Base-by-base conservation (phyloP, 2,797 vertebrate species). In the Brotula barbata region DNA sequence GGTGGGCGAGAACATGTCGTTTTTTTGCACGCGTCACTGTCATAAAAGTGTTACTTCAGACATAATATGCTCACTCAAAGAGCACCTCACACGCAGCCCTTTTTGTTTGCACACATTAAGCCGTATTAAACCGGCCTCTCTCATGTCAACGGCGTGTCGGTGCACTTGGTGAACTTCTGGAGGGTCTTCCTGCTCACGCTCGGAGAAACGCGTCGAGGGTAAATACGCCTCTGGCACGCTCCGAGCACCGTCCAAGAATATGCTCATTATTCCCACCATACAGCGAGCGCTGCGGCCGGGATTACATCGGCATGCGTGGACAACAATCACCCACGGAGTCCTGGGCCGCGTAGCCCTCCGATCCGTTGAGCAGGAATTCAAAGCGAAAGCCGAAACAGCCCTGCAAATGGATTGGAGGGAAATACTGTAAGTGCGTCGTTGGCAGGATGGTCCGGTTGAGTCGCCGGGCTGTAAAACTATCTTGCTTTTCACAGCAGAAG, bases 181-280 rank as follows among this genome's bases (percentile, higher is more conserved):
- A n/a, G 68, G 69, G 47, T 72, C 52, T 80, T 43, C 65, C 72
- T 48, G 31, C 75, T 77, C 62, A 70, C 75, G 72, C 81, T 74
- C 59, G 48, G 69, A 70, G 60, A 79, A 64, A 71, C 71, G 78
- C 52, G 76, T 36, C 45, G 63, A 79, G 69, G 78, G 74, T 72
- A 80, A 50, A 80, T 82, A 70, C 67, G 87, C 89, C 81, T 66
- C 74, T 83, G 80, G 89, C 88, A 68, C 60, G 71, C 80, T 78
- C 62, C 71, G 59, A 79, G 81, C 78, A 55, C 61, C 67, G 39
- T 78, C 70, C 67, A 58, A 59, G 72, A 75, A 56, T 80, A 57
- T 75, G 58, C 78, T 88, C 80, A 85, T 90, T 86, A 86, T 77
- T 83, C 78, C 71, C 60, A 37, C 62, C 49, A 48, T 65, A 75